Conservation (phyloP, 1,140 invertebrate genomes). For the Xylocopa sonorina region DNA sequence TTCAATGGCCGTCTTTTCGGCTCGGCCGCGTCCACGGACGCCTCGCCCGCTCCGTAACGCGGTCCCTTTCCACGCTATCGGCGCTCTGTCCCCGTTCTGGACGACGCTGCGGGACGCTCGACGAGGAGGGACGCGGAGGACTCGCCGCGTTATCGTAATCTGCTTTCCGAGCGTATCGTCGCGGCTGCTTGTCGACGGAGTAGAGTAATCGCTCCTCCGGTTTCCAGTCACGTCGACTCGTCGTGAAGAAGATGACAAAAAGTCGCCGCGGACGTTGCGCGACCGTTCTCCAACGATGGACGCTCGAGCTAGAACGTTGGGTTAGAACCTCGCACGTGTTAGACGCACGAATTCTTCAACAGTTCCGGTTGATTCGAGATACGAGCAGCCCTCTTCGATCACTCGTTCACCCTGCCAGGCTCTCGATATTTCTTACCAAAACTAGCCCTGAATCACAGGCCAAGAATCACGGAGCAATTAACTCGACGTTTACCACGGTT, state of each 20-base stretch:
- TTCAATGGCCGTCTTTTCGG: slow-evolving; percentile 36
- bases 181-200: slow-evolving; percentile 15
- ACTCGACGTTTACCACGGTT: neutral
- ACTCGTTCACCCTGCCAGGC: no score
- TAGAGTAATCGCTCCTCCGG: slow-evolving; percentile 45
- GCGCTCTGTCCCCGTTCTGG: neutral
- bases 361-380: no score
- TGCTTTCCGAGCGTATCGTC: slow-evolving; percentile 60
- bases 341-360: no score
- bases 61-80: neutral
- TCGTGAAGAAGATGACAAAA: slow-evolving; percentile 18
- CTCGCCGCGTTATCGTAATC: slow-evolving; percentile 61
- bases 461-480: neutral
- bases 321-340: no score
- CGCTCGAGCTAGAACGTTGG: no score
- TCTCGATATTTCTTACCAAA: neutral
- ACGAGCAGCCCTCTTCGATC: no score
- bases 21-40: slow-evolving; percentile 43
- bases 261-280: no score
- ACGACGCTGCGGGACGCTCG: no score
- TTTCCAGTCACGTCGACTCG: slow-evolving; percentile 55
- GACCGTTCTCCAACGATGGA: neutral
- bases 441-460: neutral
- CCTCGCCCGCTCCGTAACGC: neutral
- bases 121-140: neutral